phyloP scores from a whole-genome alignment of 1,140 invertebrate genomes.

The Megalonaias nervosa region DNA sequence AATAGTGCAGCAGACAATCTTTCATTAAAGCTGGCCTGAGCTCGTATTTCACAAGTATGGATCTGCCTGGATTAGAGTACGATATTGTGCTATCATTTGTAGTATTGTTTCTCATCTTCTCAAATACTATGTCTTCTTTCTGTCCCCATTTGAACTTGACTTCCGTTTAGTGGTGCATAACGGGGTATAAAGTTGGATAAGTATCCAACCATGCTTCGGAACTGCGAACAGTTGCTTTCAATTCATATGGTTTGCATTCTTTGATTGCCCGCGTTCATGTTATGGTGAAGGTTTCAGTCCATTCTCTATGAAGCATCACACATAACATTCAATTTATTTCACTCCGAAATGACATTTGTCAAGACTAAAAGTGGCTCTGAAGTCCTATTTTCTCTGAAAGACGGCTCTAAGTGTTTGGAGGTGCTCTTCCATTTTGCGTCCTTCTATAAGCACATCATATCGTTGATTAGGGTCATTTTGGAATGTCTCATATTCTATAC shows the following conservation, averaged over 20 bases:
- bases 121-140: conserved; percentile 40
- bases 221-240: conserved; percentile 11
- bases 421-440: too few relatives aligned
- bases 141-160: conserved; percentile 28
- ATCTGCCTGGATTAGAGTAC: conserved; percentile 32
- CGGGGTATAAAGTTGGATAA: conserved; percentile 22
- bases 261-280: too few relatives aligned
- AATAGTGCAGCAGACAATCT: conserved; percentile 53
- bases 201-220: conserved; percentile 24
- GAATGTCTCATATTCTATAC: too few relatives aligned
- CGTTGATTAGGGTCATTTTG: too few relatives aligned
- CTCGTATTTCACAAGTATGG: conserved; percentile 55
- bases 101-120: conserved; percentile 38
- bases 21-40: conserved; percentile 68
- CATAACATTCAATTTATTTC: too few relatives aligned
- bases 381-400: too few relatives aligned
- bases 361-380: too few relatives aligned
- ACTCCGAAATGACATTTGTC: too few relatives aligned
- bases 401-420: too few relatives aligned
- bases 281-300: too few relatives aligned
- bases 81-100: conserved; percentile 26
- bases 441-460: too few relatives aligned
- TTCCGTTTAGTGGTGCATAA: conserved; percentile 13
- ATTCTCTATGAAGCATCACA: too few relatives aligned
- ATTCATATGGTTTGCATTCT: conserved; percentile 4